Evolutionary conservation across 2,888 invertebrate species (phyloP).

Genomic region (Ethmia dodecea): DNA sequence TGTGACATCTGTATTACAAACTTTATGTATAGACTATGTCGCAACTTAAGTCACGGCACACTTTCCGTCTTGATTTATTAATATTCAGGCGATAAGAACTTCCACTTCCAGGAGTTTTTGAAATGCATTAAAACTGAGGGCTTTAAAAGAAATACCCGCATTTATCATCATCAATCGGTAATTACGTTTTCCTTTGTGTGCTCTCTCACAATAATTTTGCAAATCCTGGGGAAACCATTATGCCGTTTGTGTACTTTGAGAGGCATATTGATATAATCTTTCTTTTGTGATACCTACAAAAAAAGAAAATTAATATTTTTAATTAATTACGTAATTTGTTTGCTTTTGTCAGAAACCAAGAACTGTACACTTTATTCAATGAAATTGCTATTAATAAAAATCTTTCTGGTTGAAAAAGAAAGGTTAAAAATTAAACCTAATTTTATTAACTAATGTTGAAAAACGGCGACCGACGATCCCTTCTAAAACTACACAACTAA

Average conservation of each 20-base stretch:
- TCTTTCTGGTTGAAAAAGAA: constrained; percentile 1
- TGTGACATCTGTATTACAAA: neutral
- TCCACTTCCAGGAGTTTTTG: constrained; percentile 1
- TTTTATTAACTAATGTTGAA: too few species aligned
- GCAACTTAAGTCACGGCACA: constrained; percentile 3
- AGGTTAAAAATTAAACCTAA: too few species aligned
- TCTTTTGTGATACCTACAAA: constrained; percentile 36
- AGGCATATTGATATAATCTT: constrained; percentile 40
- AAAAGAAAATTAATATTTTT: constrained; percentile 30
- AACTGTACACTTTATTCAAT: constrained; percentile 2
- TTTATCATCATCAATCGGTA: constrained; percentile 34
- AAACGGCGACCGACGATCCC: too few species aligned
- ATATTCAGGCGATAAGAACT: constrained; percentile 9
- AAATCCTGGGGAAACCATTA: constrained; percentile 35
- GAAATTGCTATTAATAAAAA: too few species aligned
- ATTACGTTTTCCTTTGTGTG: constrained; percentile 19
- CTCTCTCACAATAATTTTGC: constrained; percentile 28
- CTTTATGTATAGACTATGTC: neutral
- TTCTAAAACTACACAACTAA: too few species aligned
- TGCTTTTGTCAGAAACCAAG: constrained; percentile 22
- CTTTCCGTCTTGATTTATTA: constrained; percentile 9
- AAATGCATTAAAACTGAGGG: constrained; percentile 1
- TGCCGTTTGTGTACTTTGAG: constrained; percentile 34
- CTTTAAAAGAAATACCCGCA: constrained; percentile 16
- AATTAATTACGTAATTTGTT: constrained; percentile 33